Conservation (phyloP, 2,797 vertebrate genomes). For the Peromyscus nudipes region DNA sequence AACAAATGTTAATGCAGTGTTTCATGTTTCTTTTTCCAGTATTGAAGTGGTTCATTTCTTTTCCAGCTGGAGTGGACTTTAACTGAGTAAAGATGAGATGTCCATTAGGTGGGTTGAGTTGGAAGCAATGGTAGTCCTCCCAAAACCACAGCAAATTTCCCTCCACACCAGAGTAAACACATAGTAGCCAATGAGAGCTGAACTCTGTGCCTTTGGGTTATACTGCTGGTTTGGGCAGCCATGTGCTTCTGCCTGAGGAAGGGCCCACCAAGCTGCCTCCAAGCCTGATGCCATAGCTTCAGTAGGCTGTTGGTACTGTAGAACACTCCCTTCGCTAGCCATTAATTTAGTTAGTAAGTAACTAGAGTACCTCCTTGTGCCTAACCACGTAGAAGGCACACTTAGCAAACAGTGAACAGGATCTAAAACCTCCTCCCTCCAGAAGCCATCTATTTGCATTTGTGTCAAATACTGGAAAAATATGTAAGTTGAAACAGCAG, state of each 20-base stretch:
- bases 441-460: background rate
- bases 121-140: accelerated
- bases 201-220: background rate
- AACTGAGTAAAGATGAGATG: background rate
- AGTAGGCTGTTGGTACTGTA: background rate
- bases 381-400: background rate
- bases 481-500: background rate
- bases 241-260: background rate
- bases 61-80: background rate
- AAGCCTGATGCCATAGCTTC: background rate
- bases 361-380: background rate
- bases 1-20: background rate
- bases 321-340: background rate
- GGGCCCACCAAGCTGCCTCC: background rate
- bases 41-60: background rate
- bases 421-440: background rate
- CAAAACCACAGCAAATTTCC: background rate
- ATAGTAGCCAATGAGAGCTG: background rate
- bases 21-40: background rate
- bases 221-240: background rate
- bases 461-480: slow-evolving; percentile 5
- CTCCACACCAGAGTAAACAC: background rate
- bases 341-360: background rate
- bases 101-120: background rate
- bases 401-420: background rate